These are phyloP conservation scores for Orthonyx spaldingii DNA, from an alignment of 2,113 vertebrate genomes.

Conservation along the genomic window DNA sequence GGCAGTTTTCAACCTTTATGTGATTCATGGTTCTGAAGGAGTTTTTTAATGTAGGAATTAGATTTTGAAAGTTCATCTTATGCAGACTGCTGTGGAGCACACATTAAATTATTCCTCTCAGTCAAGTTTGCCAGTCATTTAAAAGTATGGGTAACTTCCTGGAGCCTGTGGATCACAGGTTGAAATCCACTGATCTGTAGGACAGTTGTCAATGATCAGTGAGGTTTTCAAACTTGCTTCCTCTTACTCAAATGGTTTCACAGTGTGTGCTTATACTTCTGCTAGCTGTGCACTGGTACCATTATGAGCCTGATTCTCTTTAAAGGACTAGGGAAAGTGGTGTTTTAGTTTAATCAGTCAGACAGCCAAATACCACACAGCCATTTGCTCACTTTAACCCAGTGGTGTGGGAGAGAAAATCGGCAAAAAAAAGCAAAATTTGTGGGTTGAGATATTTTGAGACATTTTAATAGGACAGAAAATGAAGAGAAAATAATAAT, in stretches of 20 bases:
- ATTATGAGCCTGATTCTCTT: not conserved
- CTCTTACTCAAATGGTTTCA: not conserved
- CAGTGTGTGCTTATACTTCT: not conserved
- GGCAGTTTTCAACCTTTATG: not conserved
- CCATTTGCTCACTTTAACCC: not conserved
- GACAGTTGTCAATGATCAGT: not conserved
- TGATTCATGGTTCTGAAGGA: not conserved
- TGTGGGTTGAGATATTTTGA: not conserved
- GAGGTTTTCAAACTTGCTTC: not conserved
- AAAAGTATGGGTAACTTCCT: not conserved
- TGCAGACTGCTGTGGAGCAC: not conserved
- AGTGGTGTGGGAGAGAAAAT: accelerated
- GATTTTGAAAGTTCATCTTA: not conserved
- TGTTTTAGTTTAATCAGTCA: not conserved
- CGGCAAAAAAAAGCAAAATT: not conserved
- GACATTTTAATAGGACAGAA: not conserved
- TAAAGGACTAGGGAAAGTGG: not conserved
- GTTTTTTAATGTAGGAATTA: not conserved
- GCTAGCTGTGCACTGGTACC: not conserved
- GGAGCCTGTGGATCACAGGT: not conserved
- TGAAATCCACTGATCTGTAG: not conserved
- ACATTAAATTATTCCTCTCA: not conserved
- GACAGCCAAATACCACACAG: not conserved
- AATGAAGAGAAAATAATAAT: not conserved
- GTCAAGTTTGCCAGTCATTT: not conserved